Evolutionary conservation across 2,797 vertebrate genomes (phyloP), one percentile per base, ranked within the genome.

Genomic region (Novumbra hubbsi): DNA sequence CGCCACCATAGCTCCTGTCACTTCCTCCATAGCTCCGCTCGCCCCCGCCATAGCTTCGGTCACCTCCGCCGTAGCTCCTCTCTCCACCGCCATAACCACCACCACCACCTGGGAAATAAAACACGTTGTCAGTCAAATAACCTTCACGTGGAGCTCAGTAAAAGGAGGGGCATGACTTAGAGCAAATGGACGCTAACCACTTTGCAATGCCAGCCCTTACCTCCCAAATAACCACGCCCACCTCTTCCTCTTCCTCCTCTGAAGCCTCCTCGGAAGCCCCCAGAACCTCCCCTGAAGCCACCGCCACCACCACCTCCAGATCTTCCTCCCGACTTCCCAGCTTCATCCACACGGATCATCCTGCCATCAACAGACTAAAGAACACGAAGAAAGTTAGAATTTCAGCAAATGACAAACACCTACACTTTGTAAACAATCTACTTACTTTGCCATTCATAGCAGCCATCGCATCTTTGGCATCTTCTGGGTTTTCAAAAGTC

Each of bases 361-460:
- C 95, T 91, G 3, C 95, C 95, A 0, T 96, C 95, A 65, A 96
- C 92, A 70, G 93, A 93, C 95, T 96, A 3, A 19, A 16, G 19
- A 7, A 4, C 2, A 1, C 2, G 19, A 0, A 1, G 21, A 19
- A 9, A 55, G 1, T 50, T 70, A 9, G 27, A 16, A 45, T 15
- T 8, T 11, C 21, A 24, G 11, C 5, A 14, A 65, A 17, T 65
- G 7, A n/a, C 15, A 2, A 49, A 49, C 6, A 2, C 7, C 34
- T 15, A 28, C 5, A 1, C 14, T 32, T 11, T 6, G 1, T 45
- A 16, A 67, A 4, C 30, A 2, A 57, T 16, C 3, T 28, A 50
- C 90, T 89, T 82, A 96, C 95, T 92, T 94, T 96, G 63, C 95
- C 95, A 0, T 96, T 95, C 95, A 96, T 95, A 57, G 94, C 95